Percentiles rank a stretch among this genome's conserved stretches.
phyloP scores from a whole-genome alignment of 2,888 invertebrate genomes.

The Teleiodes luculella region DNA sequence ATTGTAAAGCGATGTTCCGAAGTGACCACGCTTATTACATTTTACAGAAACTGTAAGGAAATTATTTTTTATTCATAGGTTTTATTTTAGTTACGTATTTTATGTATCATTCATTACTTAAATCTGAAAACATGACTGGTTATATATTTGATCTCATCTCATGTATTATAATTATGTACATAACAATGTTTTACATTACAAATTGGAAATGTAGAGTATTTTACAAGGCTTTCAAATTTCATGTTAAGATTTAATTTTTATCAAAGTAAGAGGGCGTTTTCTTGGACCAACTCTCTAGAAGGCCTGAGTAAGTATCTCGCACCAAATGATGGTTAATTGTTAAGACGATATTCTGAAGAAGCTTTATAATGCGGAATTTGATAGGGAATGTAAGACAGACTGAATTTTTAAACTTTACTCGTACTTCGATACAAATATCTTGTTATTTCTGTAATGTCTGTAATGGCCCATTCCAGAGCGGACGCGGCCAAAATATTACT shows the following conservation, averaged over 20 bases:
- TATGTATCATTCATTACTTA: conserved; percentile 43
- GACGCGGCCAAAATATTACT: too few relatives aligned
- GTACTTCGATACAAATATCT: conserved; percentile 70
- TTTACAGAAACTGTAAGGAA: conserved; percentile 32
- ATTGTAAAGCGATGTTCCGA: conserved; percentile 21
- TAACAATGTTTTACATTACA: conserved; percentile 47
- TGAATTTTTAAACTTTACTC: conserved; percentile 69
- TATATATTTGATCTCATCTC: conserved; percentile 70
- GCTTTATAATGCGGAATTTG: conserved; percentile 70
- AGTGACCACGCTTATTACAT: conserved; percentile 29
- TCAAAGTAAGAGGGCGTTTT: conserved; percentile 19
- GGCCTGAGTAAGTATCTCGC: conserved; percentile 47
- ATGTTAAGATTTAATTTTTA: conserved; percentile 29
- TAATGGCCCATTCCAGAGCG: too few relatives aligned
- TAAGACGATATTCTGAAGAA: conserved; percentile 56
- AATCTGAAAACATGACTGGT: conserved; percentile 52
- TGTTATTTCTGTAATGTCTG: conserved; percentile 31
- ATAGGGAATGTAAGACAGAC: conserved; percentile 65
- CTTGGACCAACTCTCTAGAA: conserved; percentile 59
- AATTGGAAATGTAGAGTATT: conserved; percentile 39
- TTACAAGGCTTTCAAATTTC: conserved; percentile 35
- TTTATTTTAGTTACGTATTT: conserved; percentile 38
- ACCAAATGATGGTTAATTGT: conserved; percentile 43
- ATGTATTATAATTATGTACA: conserved; percentile 63
- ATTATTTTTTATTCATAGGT: conserved; percentile 33